phyloP scores from a whole-genome alignment of 2,113 vertebrate genomes.

The Pseudopodoces humilis region DNA sequence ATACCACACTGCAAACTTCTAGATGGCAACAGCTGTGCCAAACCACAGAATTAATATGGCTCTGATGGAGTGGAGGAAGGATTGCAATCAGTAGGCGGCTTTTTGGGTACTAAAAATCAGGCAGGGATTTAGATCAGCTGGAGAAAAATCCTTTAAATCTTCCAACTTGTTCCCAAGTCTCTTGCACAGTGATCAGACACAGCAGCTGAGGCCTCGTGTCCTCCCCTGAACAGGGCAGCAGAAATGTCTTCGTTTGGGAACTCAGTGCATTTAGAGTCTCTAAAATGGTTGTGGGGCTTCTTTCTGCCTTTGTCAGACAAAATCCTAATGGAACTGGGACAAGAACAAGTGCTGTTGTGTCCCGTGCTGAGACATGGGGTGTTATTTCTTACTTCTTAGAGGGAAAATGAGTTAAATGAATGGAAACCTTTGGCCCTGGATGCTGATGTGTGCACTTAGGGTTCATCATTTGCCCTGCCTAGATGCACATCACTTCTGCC shows the following conservation, averaged over 20 bases:
- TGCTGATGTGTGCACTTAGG: neutral
- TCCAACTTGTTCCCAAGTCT: neutral
- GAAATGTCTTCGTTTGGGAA: neutral
- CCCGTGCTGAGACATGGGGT: neutral
- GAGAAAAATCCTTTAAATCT: neutral
- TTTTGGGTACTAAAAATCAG: neutral
- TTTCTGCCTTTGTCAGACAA: neutral
- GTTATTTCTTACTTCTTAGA: neutral
- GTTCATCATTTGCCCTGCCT: slow-evolving; percentile 25
- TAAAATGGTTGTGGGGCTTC: neutral
- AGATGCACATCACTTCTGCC: slow-evolving; percentile 27
- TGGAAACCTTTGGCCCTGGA: slow-evolving; percentile 17
- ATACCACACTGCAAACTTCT: neutral
- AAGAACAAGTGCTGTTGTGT: neutral
- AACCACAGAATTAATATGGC: neutral
- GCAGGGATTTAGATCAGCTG: neutral
- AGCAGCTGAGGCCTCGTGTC: neutral
- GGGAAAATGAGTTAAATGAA: neutral
- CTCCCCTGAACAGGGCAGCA: neutral
- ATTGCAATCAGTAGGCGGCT: neutral
- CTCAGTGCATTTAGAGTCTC: neutral
- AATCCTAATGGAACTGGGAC: neutral
- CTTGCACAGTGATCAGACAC: neutral
- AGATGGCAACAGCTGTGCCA: neutral
- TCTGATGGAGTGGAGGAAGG: neutral